Evolutionary conservation across 1,140 invertebrate genomes (phyloP), one percentile per base, ranked within the genome.

Genomic region (Polyergus mexicanus): DNA sequence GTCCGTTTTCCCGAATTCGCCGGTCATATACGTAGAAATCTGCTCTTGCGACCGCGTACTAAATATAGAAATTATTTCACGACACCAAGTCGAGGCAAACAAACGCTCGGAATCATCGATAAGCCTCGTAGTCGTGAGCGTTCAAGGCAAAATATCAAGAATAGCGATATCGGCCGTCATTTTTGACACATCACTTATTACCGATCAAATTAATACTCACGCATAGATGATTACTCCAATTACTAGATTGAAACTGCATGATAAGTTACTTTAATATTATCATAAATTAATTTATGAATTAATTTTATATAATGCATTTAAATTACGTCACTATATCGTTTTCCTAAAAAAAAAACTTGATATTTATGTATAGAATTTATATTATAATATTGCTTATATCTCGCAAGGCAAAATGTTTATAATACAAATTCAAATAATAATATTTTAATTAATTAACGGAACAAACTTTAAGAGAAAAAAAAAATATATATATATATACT

Each of bases 21-120:
- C 68, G 77, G 72, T 84, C 54, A 44, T 54, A 51, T 68, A 44
- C 63, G 32, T 58, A 56, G 76, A 87, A 85, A 62, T 13, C 38
- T 66, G 51, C 77, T 8, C 77, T 8, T 10, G 69, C 28, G 68
- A 62, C 5, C 16, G 41, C 62, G 75, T 22, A 77, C 88, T 90
- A 92, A 91, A 92, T 90, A 92, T 92, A 92, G 85, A 72, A 90
- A 77, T 92, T 87, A 83, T 86, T 89, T 89, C 89, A 83, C 69
- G 56, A 54, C 44, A 19, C 65, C 19, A 54, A 75, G 84, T 58
- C 54, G 56, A 63, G 63, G 38, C 10, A 22, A 51, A 38, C 63
- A 56, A 75, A 68, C 22, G 41, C 8, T 56, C 25, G 28, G 54
- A 63, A 65, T 25, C 41, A 28, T 51, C 44, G 80, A 90, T 87